Conservation (phyloP, 2,797 vertebrate species). For the Lithobates sylvaticus region DNA sequence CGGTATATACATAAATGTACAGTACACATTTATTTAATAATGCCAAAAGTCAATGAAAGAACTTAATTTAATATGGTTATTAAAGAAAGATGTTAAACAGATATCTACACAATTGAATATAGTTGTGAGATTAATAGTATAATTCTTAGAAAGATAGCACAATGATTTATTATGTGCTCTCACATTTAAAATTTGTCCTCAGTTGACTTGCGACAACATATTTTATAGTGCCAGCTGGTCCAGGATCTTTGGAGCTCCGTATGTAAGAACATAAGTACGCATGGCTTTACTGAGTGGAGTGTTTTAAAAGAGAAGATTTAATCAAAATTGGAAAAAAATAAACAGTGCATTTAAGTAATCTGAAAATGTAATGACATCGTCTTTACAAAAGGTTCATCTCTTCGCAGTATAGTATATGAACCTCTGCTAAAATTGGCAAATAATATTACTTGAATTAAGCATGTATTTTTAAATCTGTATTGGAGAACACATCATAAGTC, state of each 20-base stretch:
- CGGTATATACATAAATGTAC: no score
- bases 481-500: not conserved
- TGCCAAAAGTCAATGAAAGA: not conserved
- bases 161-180: constrained; percentile 15
- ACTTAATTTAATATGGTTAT: not conserved
- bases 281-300: constrained; percentile 25
- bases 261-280: constrained; percentile 40
- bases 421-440: constrained; percentile 11
- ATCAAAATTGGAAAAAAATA: constrained; percentile 25
- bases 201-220: constrained; percentile 43
- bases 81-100: not conserved
- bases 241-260: constrained; percentile 23
- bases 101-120: not conserved
- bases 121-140: not conserved
- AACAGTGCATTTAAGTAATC: not conserved
- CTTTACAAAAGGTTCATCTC: not conserved
- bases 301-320: constrained; percentile 24
- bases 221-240: constrained; percentile 31
- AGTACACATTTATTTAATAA: not conserved
- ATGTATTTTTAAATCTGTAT: constrained; percentile 7
- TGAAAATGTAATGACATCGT: constrained; percentile 17
- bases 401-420: not conserved
- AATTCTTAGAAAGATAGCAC: not conserved
- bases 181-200: constrained; percentile 33
- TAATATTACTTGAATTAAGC: not conserved